These are phyloP conservation scores for Cephus rjabovi DNA, from an alignment of 2,888 invertebrate genomes.

Conservation along the genomic window DNA sequence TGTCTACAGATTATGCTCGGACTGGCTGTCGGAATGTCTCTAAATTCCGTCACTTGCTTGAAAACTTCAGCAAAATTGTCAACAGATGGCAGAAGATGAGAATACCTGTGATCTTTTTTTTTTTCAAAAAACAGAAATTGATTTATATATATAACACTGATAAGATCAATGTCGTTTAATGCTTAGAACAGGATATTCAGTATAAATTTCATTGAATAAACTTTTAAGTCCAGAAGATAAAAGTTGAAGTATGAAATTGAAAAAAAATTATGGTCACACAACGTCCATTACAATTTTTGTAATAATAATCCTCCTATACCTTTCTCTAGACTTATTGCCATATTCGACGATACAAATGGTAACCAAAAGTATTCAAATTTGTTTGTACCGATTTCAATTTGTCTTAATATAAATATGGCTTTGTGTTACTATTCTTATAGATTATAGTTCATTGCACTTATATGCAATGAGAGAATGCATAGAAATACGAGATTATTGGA, in stretches of 20 bases:
- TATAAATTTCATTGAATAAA: no score
- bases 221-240: no score
- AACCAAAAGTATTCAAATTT: no score
- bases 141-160: not conserved
- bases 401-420: no score
- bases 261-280: no score
- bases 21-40: constrained; percentile 21
- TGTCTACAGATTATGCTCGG: not conserved
- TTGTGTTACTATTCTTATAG: no score
- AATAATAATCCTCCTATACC: not conserved
- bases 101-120: not conserved
- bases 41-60: constrained; percentile 28
- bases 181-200: no score
- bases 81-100: not conserved
- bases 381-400: no score
- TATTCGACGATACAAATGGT: no score
- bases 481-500: not conserved
- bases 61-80: not conserved
- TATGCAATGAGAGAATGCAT: not conserved
- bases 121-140: not conserved
- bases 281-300: no score
- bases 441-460: no score
- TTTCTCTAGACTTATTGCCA: not conserved
- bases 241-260: no score
- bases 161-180: not conserved